A percentile compares a stretch with the other conserved stretches of the same genome.
phyloP scores from a whole-genome alignment of 2,113 vertebrate genomes.

The Cavia porcellus region DNA sequence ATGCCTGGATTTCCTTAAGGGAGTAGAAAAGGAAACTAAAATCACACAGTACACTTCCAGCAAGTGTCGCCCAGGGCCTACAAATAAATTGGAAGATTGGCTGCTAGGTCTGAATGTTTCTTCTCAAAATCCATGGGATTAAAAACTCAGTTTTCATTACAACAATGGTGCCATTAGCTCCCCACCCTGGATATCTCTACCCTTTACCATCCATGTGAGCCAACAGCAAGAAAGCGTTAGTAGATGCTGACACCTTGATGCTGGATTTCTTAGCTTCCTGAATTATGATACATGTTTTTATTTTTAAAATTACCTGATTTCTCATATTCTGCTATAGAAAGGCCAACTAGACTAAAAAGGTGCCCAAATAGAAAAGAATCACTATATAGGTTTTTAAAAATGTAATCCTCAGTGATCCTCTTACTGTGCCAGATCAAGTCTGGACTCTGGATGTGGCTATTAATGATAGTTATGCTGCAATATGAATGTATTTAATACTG shows the following conservation, averaged over 20 bases:
- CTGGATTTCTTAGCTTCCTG: not conserved
- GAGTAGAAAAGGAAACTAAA: not conserved
- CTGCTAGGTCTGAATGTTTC: not conserved
- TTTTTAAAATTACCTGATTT: not conserved
- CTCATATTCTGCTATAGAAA: not conserved
- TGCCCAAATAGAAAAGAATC: not conserved
- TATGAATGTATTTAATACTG: not conserved
- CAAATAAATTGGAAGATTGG: not conserved
- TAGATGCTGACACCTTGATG: not conserved
- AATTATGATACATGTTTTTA: not conserved
- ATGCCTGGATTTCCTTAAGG: not conserved
- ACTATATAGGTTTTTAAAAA: not conserved
- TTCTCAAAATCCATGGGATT: not conserved
- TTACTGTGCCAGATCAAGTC: not conserved
- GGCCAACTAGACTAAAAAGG: not conserved
- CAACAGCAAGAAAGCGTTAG: not conserved
- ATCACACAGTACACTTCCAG: not conserved
- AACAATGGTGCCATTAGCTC: not conserved
- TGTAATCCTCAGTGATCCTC: not conserved
- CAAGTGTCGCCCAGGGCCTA: not conserved
- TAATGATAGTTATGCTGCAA: not conserved
- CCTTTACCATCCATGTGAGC: not conserved
- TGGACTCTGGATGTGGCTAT: not conserved
- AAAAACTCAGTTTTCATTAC: not conserved
- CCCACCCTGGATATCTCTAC: no score